Conservation (phyloP, 2,888 invertebrate genomes). For the Thelaira solivaga region DNA sequence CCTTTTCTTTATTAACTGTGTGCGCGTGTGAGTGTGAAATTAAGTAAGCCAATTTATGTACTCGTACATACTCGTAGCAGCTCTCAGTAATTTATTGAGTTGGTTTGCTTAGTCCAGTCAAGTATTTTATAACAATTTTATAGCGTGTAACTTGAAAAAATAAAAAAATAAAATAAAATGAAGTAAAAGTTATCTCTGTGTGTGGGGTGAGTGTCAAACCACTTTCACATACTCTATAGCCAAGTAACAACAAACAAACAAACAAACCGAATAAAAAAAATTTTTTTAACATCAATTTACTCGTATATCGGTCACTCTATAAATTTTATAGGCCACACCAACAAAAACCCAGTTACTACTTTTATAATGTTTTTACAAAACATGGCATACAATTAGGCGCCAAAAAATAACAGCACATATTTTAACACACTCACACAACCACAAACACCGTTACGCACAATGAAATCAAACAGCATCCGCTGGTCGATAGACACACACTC, state of each 20-base stretch:
- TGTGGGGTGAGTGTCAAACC: neutral
- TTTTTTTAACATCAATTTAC: neutral
- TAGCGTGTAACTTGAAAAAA: no score
- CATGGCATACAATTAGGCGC: constrained; percentile 51
- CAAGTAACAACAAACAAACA: neutral
- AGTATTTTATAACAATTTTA: constrained; percentile 25
- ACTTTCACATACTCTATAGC: constrained; percentile 1
- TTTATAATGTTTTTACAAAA: neutral
- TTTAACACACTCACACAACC: neutral
- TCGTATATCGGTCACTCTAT: constrained; percentile 21
- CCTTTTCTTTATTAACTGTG: constrained; percentile 26
- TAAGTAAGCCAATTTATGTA: neutral
- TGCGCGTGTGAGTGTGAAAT: no score
- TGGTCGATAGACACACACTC: no score
- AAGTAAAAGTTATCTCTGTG: neutral
- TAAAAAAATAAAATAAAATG: no score
- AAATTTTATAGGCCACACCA: constrained; percentile 6
- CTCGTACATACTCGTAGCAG: neutral
- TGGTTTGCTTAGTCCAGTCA: constrained; percentile 31
- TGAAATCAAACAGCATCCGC: no score
- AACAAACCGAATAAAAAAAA: neutral
- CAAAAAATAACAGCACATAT: constrained; percentile 24
- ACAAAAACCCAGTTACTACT: neutral
- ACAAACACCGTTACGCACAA: neutral
- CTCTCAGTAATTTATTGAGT: no score